Evolutionary conservation across 2,113 vertebrate genomes (phyloP).

Genomic region (Perca fluviatilis): DNA sequence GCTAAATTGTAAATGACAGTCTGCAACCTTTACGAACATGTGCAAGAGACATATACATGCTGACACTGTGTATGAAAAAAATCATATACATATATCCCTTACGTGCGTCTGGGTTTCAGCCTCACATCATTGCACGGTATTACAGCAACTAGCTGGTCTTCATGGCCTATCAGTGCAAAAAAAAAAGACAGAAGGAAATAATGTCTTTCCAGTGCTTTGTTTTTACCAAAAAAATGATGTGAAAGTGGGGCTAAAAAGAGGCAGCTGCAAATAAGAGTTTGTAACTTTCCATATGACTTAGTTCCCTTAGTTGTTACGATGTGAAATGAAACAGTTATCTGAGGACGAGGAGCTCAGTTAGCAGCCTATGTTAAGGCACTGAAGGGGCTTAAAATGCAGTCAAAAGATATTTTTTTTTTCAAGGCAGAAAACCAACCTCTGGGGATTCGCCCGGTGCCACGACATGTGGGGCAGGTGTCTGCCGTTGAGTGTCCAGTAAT

Average conservation of each 20-base stretch:
- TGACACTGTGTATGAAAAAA: background rate
- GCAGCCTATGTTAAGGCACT: background rate
- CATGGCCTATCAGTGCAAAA: conserved; percentile 84
- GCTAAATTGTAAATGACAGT: background rate
- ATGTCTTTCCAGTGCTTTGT: too few species aligned
- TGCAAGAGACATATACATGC: background rate
- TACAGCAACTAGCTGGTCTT: conserved; percentile 94
- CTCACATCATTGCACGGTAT: conserved; percentile 97
- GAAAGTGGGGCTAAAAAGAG: conserved; percentile 11
- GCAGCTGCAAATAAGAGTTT: background rate
- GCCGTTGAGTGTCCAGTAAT: conserved; percentile 13
- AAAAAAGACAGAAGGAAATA: too few species aligned
- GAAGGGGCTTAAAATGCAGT: too few species aligned
- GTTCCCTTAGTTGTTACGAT: background rate
- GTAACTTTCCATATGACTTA: background rate
- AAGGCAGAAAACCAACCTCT: conserved; percentile 72
- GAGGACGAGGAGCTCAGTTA: background rate
- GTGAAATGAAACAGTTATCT: conserved; percentile 28
- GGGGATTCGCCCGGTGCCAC: conserved; percentile 88
- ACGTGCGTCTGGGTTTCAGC: conserved; percentile 95
- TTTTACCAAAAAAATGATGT: background rate
- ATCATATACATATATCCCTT: conserved; percentile 80
- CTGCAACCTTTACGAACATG: background rate
- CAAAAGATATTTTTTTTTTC: background rate
- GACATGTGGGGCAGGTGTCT: conserved; percentile 87